Conservation (phyloP, 2,113 vertebrate species). For the Lontra canadensis region DNA sequence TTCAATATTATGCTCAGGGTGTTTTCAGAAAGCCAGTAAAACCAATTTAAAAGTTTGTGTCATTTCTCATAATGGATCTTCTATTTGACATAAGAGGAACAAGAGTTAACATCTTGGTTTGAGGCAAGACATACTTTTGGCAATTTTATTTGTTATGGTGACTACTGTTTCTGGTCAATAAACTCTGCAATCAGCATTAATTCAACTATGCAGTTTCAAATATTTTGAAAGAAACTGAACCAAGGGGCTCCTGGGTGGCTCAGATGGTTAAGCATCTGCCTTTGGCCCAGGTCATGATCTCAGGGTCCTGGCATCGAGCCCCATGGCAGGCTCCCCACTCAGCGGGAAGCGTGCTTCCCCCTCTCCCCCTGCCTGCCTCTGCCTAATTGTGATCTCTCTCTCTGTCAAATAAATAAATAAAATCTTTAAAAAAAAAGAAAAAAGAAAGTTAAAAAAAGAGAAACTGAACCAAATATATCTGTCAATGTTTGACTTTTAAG, state of each 20-base stretch:
- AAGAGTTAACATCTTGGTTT: not conserved
- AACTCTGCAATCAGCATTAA: not conserved
- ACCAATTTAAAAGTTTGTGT: not conserved
- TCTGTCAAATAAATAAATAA: too few species aligned
- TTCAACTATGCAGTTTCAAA: not conserved
- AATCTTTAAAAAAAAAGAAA: too few species aligned
- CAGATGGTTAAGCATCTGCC: too few species aligned
- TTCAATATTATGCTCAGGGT: not conserved
- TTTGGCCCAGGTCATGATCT: too few species aligned
- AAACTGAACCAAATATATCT: not conserved
- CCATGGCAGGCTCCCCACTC: too few species aligned
- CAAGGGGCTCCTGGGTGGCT: not conserved
- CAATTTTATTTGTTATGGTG: not conserved
- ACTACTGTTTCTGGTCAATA: not conserved
- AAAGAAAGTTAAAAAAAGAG: not conserved
- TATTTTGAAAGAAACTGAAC: not conserved
- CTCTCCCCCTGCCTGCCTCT: too few species aligned
- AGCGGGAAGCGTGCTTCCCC: too few species aligned
- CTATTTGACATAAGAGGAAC: not conserved
- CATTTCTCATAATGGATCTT: not conserved
- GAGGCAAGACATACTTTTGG: not conserved
- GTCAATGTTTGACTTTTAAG: not conserved
- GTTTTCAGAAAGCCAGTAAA: constrained; percentile 25
- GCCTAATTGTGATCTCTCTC: too few species aligned
- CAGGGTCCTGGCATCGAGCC: too few species aligned